These are phyloP conservation scores for Mesoclemmys tuberculata DNA, from an alignment of 2,113 vertebrate genomes.

Conservation along the genomic window DNA sequence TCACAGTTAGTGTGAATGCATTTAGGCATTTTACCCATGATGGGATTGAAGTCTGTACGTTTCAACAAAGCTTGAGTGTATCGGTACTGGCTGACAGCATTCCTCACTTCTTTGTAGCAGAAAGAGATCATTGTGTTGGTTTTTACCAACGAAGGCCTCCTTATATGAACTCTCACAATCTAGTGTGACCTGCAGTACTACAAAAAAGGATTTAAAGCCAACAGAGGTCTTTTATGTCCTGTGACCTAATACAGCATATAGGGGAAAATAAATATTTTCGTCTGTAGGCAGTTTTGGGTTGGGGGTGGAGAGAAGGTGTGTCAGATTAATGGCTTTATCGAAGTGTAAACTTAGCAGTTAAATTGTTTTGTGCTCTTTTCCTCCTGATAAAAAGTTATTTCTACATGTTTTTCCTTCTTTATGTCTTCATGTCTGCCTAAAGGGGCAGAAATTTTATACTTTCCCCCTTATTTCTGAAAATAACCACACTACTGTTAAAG, in stretches of 20 bases:
- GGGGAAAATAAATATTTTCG: slow-evolving; percentile 44
- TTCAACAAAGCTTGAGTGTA: neutral
- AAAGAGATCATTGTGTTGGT: neutral
- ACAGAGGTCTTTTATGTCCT: neutral
- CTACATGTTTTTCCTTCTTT: neutral
- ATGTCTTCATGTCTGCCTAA: slow-evolving; percentile 2
- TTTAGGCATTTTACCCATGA: neutral
- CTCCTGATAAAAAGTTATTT: neutral
- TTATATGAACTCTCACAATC: neutral
- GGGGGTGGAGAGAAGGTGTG: slow-evolving; percentile 20
- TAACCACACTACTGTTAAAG: neutral
- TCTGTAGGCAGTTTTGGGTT: slow-evolving; percentile 1
- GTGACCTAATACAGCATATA: neutral
- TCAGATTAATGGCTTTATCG: slow-evolving; percentile 35
- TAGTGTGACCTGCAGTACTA: neutral
- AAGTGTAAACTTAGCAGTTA: neutral
- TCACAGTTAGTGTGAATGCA: neutral
- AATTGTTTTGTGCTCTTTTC: neutral
- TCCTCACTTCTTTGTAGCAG: neutral
- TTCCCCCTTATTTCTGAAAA: neutral
- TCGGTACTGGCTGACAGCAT: neutral
- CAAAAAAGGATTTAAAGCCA: neutral
- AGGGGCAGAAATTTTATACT: neutral
- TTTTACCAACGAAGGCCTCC: neutral
- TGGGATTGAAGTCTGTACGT: neutral